Conservation (phyloP, 2,113 vertebrate genomes). For the Scalopus aquaticus region DNA sequence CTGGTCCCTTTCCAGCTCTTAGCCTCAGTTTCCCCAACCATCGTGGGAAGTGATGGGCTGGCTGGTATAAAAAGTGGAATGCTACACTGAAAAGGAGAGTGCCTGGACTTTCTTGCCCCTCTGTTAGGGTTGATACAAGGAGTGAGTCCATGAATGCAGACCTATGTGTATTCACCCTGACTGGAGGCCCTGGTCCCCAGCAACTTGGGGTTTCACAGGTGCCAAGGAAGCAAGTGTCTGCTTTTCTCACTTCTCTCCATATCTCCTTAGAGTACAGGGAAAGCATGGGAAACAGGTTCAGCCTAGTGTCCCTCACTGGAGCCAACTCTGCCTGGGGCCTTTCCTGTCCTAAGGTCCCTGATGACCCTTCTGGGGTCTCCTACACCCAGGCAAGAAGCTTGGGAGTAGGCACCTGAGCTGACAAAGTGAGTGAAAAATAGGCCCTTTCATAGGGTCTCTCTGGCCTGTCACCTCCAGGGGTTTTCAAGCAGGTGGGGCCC, state of each 20-base stretch:
- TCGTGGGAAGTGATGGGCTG: not conserved
- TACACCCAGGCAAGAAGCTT: not conserved
- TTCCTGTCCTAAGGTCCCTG: not conserved
- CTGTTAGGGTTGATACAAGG: not conserved
- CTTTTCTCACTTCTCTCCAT: not conserved
- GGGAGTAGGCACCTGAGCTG: not conserved
- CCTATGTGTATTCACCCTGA: not conserved
- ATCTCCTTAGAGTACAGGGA: conserved; percentile 12
- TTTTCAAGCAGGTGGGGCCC: not conserved
- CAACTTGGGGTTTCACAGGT: not conserved
- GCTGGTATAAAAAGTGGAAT: not conserved
- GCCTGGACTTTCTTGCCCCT: no score
- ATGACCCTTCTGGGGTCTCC: not conserved
- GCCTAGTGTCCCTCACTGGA: not conserved
- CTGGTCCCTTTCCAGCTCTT: not conserved
- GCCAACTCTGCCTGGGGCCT: not conserved
- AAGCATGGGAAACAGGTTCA: not conserved
- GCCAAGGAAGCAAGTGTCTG: not conserved
- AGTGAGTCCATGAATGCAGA: not conserved
- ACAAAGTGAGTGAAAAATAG: not conserved
- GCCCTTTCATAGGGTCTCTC: not conserved
- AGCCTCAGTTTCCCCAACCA: conserved; percentile 26
- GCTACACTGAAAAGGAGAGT: not conserved
- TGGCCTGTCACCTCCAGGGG: not conserved
- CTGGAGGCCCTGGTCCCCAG: not conserved